Conservation (phyloP, 2,888 invertebrate species). For the Calliphora vomitoria region DNA sequence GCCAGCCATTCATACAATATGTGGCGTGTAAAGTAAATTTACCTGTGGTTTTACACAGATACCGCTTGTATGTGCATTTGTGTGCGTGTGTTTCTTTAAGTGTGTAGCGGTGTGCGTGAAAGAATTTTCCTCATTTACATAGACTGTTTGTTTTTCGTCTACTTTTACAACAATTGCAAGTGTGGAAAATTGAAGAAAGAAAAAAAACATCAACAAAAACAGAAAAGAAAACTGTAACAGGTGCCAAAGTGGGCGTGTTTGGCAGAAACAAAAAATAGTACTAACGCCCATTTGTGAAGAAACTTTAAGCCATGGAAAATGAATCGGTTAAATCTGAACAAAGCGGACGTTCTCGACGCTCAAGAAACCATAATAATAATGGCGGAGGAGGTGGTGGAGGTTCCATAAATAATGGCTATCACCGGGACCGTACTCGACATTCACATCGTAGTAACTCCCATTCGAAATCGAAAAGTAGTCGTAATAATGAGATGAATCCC, state of each 20-base stretch:
- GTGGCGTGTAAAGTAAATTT: slow-evolving; percentile 43
- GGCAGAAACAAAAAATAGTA: slow-evolving; percentile 14
- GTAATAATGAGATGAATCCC: slow-evolving; percentile 89
- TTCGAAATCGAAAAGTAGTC: slow-evolving; percentile 86
- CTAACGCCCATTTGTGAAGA: slow-evolving; percentile 27
- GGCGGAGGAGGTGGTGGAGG: slow-evolving; percentile 84
- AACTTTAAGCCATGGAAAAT: slow-evolving; percentile 90
- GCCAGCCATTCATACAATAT: slow-evolving; percentile 37
- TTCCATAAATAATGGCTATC: slow-evolving; percentile 85
- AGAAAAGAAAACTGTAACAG: slow-evolving; percentile 55
- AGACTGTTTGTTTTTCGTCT: slow-evolving; percentile 25
- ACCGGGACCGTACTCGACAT: slow-evolving; percentile 86
- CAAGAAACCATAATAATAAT: slow-evolving; percentile 86
- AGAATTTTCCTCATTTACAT: slow-evolving; percentile 60
- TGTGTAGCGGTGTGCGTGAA: slow-evolving; percentile 55
- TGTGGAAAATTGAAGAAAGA: slow-evolving; percentile 34
- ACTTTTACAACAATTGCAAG: slow-evolving; percentile 25
- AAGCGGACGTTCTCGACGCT: slow-evolving; percentile 92
- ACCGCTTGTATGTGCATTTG: background rate
- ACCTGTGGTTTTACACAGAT: slow-evolving; percentile 36
- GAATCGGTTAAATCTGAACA: slow-evolving; percentile 97
- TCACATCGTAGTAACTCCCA: slow-evolving; percentile 86
- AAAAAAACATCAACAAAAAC: background rate
- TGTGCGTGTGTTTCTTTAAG: slow-evolving; percentile 30
- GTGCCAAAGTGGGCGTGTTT: slow-evolving; percentile 68